Base-by-base conservation (phyloP, 2,888 invertebrate species). In the Erebia aethiops region DNA sequence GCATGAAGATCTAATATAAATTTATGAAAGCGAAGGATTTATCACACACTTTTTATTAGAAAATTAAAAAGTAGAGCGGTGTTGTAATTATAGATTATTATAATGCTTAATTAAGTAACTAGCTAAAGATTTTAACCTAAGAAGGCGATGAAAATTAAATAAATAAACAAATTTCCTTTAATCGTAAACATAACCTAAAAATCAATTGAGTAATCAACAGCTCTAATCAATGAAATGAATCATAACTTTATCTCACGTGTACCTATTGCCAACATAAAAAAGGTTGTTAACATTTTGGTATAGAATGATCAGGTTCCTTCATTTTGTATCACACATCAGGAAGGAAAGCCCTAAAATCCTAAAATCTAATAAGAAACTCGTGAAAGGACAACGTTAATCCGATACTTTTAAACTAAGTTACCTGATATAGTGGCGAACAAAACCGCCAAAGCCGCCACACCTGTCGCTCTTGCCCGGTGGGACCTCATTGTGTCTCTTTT, bases 401-500 rank as follows among this genome's bases (percentile, higher is more conserved):
- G 64, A 74, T 68, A 75, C 71, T 75, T 74, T 79, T 74, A 76
- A 78, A 75, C 71, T 78, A 86, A 82, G 77, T 85, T 92, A 93
- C 93, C 93, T 93, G 93, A 84, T 88, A 92, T 82, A 80, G 86
- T 82, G 77, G 88, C 89, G 84, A 92, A 87, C 82, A 92, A 82
- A 79, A 92, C 84, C 83, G 87, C 90, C 79, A 91, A 81, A 81
- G 86, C 87, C 85, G 82, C 91, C 90, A 88, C 93, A 93, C 93
- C 92, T 92, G 92, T 92, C 91, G 86, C 88, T 86, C 90, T 83
- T 79, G 80, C 85, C 77, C 86, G 87, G 74, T 84, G 82, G 79
- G 84, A 84, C 87, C 82, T 88, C 92, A 92, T 93, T 77, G 89
- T 90, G 91, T 92, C 92, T 89, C 91, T 91, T 85, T 92, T 88